Evolutionary conservation across 1,140 invertebrate genomes (phyloP).

Genomic region (Pseudomyrmex concolor): DNA sequence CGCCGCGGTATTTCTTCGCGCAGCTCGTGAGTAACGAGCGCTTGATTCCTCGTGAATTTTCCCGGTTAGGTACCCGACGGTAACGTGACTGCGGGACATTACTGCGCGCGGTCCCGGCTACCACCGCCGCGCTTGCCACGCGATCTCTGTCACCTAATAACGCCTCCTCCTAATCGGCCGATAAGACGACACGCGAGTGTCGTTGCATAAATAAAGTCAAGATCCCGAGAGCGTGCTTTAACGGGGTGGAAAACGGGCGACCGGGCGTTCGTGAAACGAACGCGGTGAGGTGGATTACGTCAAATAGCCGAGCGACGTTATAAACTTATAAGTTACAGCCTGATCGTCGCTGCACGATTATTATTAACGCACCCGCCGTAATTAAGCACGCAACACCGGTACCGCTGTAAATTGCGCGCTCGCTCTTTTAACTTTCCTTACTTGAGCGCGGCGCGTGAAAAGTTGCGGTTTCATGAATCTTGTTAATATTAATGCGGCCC

Average conservation of each 20-base stretch:
- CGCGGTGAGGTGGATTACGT: constrained; percentile 17
- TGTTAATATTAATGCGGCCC: constrained; percentile 60
- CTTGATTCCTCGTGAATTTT: constrained; percentile 54
- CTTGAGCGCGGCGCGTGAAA: constrained; percentile 35
- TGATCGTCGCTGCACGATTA: constrained; percentile 47
- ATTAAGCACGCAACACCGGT: constrained; percentile 46
- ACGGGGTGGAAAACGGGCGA: neutral
- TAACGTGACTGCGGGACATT: constrained; percentile 76
- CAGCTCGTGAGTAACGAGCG: constrained; percentile 36
- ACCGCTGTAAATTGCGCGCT: constrained; percentile 48
- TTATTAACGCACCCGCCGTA: constrained; percentile 49
- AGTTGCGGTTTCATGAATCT: constrained; percentile 42
- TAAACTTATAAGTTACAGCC: constrained; percentile 61
- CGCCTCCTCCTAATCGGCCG: constrained; percentile 75
- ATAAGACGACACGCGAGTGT: constrained; percentile 76
- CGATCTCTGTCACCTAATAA: constrained; percentile 80
- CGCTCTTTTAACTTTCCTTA: constrained; percentile 32
- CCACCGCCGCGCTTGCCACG: constrained; percentile 67
- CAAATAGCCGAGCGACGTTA: constrained; percentile 47
- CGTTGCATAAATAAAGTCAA: constrained; percentile 74
- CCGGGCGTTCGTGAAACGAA: constrained; percentile 4
- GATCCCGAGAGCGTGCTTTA: constrained; percentile 32
- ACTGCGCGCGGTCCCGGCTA: constrained; percentile 54
- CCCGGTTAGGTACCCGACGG: constrained; percentile 10
- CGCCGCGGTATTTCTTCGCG: neutral